Evolutionary conservation across 1,140 invertebrate species (phyloP).

Genomic region (Hycleus phaleratus): DNA sequence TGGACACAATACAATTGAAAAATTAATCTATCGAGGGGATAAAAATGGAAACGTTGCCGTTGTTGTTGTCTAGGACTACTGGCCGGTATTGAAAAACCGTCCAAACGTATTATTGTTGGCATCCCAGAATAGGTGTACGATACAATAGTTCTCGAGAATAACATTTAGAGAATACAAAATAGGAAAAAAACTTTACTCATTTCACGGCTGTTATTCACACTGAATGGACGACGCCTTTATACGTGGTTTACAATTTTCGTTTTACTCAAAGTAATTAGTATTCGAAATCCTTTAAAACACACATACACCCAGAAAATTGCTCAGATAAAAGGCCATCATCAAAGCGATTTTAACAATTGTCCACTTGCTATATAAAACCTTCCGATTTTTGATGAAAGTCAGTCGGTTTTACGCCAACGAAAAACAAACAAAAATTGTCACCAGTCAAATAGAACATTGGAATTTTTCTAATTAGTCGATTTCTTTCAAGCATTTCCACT

Average conservation of each 20-base stretch:
- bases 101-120: slow-evolving; percentile 13
- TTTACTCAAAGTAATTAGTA: slow-evolving; percentile 8
- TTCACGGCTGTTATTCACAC: slow-evolving; percentile 23
- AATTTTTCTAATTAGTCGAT: slow-evolving; percentile 1
- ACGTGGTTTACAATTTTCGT: slow-evolving; percentile 12
- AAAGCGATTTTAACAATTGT: too few species aligned
- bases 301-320: too few species aligned
- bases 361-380: too few species aligned
- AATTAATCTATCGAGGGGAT: slow-evolving; percentile 9
- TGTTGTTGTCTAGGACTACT: neutral
- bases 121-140: slow-evolving; percentile 7
- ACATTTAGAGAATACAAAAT: neutral
- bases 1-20: neutral
- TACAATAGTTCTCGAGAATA: slow-evolving; percentile 11
- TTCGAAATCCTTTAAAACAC: slow-evolving; percentile 5
- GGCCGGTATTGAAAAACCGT: slow-evolving; percentile 1
- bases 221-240: slow-evolving; percentile 17
- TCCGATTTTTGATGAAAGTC: too few species aligned
- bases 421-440: neutral
- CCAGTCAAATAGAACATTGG: slow-evolving; percentile 7
- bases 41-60: too few species aligned
- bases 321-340: too few species aligned
- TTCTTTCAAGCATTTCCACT: neutral
- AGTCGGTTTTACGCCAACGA: too few species aligned
- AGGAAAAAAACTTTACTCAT: slow-evolving; percentile 19